Base-by-base conservation (phyloP, 1,140 invertebrate species). In the Drosophila malerkotliana region DNA sequence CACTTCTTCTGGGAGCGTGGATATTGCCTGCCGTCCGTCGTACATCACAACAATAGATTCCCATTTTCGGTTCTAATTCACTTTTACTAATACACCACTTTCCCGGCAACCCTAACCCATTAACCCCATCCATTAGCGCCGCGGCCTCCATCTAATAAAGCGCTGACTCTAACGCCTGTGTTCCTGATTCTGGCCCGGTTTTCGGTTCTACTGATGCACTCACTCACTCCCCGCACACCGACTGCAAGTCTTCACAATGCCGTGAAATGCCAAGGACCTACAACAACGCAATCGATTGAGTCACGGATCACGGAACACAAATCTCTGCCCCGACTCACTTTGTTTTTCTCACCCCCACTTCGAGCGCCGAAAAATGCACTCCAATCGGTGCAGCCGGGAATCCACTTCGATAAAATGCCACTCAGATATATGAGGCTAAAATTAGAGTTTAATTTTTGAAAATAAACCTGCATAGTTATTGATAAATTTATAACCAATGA, bases 91-190 rank as follows among this genome's bases (percentile, higher is more conserved):
- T 69, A 49, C 64, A 69, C 21, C 64, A 69, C 64, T 69, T 71
- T 76, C 45, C 48, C 54, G 54, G 39, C 52, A 56, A 69, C 66
- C 55, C 63, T 57, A 77, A 48, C 72, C 72, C 72, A 76, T 68
- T 77, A 76, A 77, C 72, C 72, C 73, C 53, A 60, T 76, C 72
- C 73, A 77, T 76, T 77, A 68, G 56, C 52, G 67, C 39, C 60
- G 24, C 37, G 44, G 49, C 49, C 44, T 51, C 55, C 54, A 55
- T 69, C 55, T 77, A 75, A 75, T 75, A 75, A 74, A 58, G 72
- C 48, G 72, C 39, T 72, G 68, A 64, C 51, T 60, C 39, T 60
- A 67, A 64, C 41, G 60, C 63, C 34, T 52, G 30, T 34, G 41
- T 39, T 68, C 44, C 47, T 9, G 37, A 14, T 48, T 53, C 60